Conservation (phyloP, 1,140 invertebrate species). For the Bombus balteatus region DNA sequence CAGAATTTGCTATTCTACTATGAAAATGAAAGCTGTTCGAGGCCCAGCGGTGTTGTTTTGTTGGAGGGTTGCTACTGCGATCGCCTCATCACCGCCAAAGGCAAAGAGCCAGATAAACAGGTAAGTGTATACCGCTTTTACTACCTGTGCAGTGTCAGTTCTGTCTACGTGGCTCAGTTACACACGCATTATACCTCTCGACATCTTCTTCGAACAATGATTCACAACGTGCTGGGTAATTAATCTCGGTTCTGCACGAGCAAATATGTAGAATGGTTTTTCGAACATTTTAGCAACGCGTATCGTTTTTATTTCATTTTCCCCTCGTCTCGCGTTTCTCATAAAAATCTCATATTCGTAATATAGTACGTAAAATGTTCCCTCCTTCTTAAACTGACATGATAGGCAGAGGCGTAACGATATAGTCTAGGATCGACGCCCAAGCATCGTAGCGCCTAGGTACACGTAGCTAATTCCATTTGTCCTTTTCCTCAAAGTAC, state of each 20-base stretch:
- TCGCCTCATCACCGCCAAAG: constrained; percentile 85
- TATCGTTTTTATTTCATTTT: too few relatives aligned
- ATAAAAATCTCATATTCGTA: too few relatives aligned
- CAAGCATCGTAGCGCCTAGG: too few relatives aligned
- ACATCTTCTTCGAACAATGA: constrained; percentile 44
- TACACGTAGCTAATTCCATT: neutral
- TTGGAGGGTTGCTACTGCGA: constrained; percentile 96
- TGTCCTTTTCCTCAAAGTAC: constrained; percentile 3
- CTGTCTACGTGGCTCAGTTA: neutral
- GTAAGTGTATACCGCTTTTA: constrained; percentile 72
- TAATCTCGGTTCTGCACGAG: neutral
- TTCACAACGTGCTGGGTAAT: neutral
- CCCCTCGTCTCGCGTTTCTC: too few relatives aligned
- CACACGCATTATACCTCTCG: neutral
- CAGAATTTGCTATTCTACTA: constrained; percentile 96
- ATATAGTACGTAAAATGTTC: too few relatives aligned
- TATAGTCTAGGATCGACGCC: too few relatives aligned
- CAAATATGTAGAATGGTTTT: neutral
- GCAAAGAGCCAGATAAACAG: constrained; percentile 85
- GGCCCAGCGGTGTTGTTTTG: constrained; percentile 92
- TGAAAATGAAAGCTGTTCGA: constrained; percentile 89
- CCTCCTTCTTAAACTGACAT: too few relatives aligned
- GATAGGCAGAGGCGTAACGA: too few relatives aligned
- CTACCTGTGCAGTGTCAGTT: too few relatives aligned
- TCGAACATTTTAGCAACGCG: constrained; percentile 43